Evolutionary conservation across 2,113 vertebrate genomes (phyloP), one percentile per base, ranked within the genome.

Genomic region (Bungarus multicinctus): DNA sequence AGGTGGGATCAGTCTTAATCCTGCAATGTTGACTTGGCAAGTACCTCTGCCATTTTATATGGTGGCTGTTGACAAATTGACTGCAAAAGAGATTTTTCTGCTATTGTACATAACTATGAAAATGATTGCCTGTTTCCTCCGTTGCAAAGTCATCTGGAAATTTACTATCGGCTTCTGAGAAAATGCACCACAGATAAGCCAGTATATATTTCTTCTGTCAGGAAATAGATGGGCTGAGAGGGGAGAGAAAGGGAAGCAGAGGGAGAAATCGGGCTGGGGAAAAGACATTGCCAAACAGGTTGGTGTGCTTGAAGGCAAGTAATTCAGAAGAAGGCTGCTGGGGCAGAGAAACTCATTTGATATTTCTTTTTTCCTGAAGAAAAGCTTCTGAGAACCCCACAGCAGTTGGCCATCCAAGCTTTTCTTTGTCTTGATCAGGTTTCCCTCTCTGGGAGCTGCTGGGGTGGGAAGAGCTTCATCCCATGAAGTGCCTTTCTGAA

Each of bases 61-160:
- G 74, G 87, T 3, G 50, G 91, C 50, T 81, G 87, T 52, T 81
- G 87, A 92, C 89, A 81, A 88, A 92, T 45, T 23, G 91, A 87
- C 34, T 81, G 87, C 45, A 88, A 52, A 58, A 81, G 64, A 5
- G 8, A 30, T 86, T n/a, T 93, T 90, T 43, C 50, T 57, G 12
- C 54, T 74, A 58, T 90, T 93, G 87, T 57, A 39, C 81, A 60
- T 89, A 89, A 89, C 27, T 64, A 12, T 47, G 69, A 22, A 87
- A 87, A 14, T 7, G 22, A 12, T 23, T 10, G 14, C 89, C 5
- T 30, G 55, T 20, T 64, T 30, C 27, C 20, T n/a, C 5, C 34
- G 5, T 54, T 52, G 12, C 64, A 57, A 92, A 50, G 53, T 91
- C 30, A 87, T 91, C 54, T 92, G n/a, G 85, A 52, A 94, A 91